These are phyloP conservation scores for Mormyrops attenuatus DNA, from an alignment of 2,797 vertebrate genomes.

Conservation along the genomic window DNA sequence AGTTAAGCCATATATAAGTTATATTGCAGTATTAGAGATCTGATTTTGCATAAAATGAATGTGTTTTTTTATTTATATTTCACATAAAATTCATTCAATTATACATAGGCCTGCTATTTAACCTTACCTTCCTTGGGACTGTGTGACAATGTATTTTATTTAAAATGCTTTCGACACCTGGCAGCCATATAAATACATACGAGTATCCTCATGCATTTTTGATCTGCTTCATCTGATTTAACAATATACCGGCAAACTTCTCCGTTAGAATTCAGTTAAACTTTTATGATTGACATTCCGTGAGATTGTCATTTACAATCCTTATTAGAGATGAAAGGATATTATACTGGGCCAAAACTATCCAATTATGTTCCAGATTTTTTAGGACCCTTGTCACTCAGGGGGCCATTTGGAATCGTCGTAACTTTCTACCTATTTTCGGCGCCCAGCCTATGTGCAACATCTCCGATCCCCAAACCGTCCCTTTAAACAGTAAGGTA, in stretches of 20 bases:
- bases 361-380: not conserved
- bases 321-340: not conserved
- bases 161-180: not conserved
- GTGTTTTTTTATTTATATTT: not conserved
- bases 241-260: not conserved
- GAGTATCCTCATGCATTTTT: not conserved
- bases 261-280: not conserved
- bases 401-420: not conserved
- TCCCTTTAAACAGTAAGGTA: not conserved
- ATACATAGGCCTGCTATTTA: not conserved
- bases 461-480: not conserved
- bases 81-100: not conserved
- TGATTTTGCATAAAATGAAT: not conserved
- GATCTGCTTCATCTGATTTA: not conserved
- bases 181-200: not conserved
- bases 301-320: not conserved
- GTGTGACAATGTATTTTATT: not conserved
- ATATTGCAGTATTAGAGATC: not conserved
- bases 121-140: not conserved
- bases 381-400: not conserved
- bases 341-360: not conserved
- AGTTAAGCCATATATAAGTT: not conserved
- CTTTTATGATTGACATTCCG: not conserved
- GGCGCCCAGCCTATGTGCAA: not conserved
- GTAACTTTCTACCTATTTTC: not conserved